phyloP scores from a whole-genome alignment of 2,113 vertebrate species.

The Pachycephala philippinensis region DNA sequence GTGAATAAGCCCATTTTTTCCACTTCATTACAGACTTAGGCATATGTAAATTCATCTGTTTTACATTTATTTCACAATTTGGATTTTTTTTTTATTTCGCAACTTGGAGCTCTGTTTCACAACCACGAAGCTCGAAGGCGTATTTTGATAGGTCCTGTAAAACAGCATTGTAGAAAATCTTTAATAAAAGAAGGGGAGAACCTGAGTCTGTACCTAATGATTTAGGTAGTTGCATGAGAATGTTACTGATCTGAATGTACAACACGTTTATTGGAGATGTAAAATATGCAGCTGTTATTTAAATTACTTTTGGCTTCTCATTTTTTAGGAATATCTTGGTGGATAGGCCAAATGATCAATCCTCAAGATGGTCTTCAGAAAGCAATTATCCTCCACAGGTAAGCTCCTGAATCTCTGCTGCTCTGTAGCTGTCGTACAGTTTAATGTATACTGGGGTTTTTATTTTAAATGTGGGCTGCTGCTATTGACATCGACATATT shows the following conservation, averaged over 20 bases:
- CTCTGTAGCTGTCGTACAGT: neutral
- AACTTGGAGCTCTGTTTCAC: neutral
- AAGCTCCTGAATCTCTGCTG: neutral
- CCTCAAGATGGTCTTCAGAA: conserved; percentile 98
- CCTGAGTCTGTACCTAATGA: neutral
- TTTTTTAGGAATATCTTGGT: conserved; percentile 93
- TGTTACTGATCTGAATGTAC: neutral
- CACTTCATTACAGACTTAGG: neutral
- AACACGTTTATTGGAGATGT: neutral
- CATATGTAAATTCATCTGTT: neutral
- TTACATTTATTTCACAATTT: neutral
- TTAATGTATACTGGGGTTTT: neutral
- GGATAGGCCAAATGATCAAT: conserved; percentile 97
- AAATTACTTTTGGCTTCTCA: neutral
- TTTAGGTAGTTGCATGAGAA: neutral
- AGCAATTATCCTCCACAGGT: conserved; percentile 99
- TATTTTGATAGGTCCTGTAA: neutral
- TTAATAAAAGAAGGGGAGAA: neutral
- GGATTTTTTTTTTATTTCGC: neutral
- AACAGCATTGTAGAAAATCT: neutral
- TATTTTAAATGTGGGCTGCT: neutral
- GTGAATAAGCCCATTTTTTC: neutral
- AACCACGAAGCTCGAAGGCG: neutral
- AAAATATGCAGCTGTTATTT: neutral
- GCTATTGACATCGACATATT: neutral